Evolutionary conservation across 2,113 vertebrate species (phyloP).

Genomic region (Cygnus buccinator): DNA sequence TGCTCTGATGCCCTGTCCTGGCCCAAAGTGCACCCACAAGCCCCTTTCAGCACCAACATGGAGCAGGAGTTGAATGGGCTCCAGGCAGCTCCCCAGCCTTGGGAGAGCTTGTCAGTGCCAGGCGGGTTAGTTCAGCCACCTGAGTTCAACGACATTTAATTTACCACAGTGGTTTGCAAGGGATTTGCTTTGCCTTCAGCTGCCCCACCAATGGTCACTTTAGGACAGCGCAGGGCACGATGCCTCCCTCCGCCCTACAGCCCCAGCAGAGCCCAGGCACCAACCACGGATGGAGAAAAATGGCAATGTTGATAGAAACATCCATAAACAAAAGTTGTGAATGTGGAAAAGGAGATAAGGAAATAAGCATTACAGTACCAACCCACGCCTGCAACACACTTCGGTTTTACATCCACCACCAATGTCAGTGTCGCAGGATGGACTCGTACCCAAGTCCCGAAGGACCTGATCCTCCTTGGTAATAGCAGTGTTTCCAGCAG

Average conservation of each 20-base stretch:
- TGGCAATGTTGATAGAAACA: accelerated
- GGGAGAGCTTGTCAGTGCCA: accelerated
- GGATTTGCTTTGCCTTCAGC: neutral
- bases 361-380: neutral
- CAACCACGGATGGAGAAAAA: neutral
- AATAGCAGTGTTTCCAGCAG: neutral
- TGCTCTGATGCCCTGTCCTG: neutral
- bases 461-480: neutral
- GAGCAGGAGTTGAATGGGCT: neutral
- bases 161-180: neutral
- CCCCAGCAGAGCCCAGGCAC: neutral
- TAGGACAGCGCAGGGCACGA: accelerated
- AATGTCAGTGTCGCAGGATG: accelerated
- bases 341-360: neutral
- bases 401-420: neutral
- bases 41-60: neutral
- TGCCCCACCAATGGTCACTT: neutral
- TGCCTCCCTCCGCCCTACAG: neutral
- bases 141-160: neutral
- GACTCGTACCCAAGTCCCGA: neutral
- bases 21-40: neutral
- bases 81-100: too few relatives aligned
- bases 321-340: accelerated
- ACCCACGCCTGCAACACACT: neutral
- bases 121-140: neutral